These are phyloP conservation scores for Ictalurus furcatus DNA, from an alignment of 2,113 vertebrate genomes.

Conservation along the genomic window DNA sequence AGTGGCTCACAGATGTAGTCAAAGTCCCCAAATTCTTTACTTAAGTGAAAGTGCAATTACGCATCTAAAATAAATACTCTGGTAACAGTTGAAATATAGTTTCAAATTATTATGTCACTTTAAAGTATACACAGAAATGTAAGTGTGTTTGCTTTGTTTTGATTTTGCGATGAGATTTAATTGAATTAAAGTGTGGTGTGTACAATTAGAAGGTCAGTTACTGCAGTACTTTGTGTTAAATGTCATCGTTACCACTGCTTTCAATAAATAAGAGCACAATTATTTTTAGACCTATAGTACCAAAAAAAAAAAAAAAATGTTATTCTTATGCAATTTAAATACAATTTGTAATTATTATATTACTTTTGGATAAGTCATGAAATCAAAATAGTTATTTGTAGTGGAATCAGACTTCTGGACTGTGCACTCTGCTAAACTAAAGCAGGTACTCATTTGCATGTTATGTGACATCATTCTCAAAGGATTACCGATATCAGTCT, in stretches of 20 bases:
- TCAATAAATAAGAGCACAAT: background rate
- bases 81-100: background rate
- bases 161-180: background rate
- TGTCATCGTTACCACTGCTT: background rate
- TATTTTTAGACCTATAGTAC: background rate
- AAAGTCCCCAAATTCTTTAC: no score
- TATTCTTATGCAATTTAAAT: no score
- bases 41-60: no score
- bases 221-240: background rate
- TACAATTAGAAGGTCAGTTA: background rate
- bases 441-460: background rate
- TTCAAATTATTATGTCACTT: background rate
- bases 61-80: background rate
- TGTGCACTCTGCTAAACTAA: background rate
- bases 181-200: background rate
- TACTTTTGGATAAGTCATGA: background rate
- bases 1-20: no score
- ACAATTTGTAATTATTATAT: background rate
- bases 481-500: background rate
- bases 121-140: background rate
- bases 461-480: background rate
- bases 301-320: background rate
- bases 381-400: background rate
- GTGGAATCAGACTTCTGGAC: background rate
- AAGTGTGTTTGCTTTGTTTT: no score